phyloP scores from a whole-genome alignment of 53 echinoderm and acorn worm species.

The Actinopyga echinites region DNA sequence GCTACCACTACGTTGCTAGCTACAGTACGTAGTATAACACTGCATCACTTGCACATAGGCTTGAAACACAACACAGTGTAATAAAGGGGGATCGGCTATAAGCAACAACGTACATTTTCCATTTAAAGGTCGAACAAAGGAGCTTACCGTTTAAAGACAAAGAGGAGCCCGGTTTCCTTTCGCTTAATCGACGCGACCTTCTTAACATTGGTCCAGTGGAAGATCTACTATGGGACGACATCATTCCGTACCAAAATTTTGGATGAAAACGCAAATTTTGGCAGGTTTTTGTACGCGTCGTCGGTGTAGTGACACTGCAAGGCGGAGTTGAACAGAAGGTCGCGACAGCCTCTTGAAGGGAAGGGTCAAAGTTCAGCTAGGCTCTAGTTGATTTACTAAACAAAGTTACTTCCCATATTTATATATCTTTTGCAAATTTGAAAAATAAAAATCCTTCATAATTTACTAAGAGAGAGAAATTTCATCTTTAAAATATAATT shows the following conservation, averaged over 20 bases:
- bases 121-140: slow-evolving; percentile 29
- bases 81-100: not conserved
- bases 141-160: slow-evolving; percentile 90
- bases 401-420: too few species aligned
- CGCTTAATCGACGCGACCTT: slow-evolving; percentile 92
- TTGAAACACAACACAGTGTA: too few species aligned
- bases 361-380: too few species aligned
- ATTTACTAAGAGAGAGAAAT: too few species aligned
- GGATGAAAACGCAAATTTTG: slow-evolving; percentile 30
- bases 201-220: slow-evolving; percentile 84
- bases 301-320: slow-evolving; percentile 1
- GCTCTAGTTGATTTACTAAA: too few species aligned
- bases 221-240: slow-evolving; percentile 79
- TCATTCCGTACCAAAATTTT: slow-evolving; percentile 47
- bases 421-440: too few species aligned
- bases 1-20: too few species aligned
- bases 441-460: too few species aligned
- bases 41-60: too few species aligned
- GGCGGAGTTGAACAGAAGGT: slow-evolving; percentile 38
- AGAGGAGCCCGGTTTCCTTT: slow-evolving; percentile 92
- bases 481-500: too few species aligned
- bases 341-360: not conserved
- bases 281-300: slow-evolving; percentile 27
- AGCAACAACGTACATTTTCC: not conserved
- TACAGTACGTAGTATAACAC: too few species aligned